Evolutionary conservation across 1,140 invertebrate species (phyloP), one percentile per base, ranked within the genome.

Genomic region (Orius laevigatus): DNA sequence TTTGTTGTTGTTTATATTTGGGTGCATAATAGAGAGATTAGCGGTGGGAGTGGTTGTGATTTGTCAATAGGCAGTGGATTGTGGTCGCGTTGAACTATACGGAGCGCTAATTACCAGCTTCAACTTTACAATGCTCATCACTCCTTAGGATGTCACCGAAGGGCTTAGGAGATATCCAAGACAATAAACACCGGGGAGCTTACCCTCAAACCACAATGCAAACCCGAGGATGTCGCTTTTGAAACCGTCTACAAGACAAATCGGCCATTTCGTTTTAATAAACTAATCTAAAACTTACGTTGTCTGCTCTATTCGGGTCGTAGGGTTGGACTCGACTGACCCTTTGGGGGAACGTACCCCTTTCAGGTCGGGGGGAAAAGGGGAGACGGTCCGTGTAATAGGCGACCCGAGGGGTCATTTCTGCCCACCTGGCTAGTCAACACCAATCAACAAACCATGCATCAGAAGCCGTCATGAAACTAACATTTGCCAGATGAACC

Each of bases 361-460:
- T 38, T 10, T n/a, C n/a, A n/a, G n/a, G n/a, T n/a, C n/a, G n/a
- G n/a, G n/a, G 36, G 36, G 10, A 38, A 38, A 12, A 11, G n/a
- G 43, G 43, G 9, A 45, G 25, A 31, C 32, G 19, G 25, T n/a
- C 43, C 43, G 43, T 45, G 43, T 45, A 45, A 45, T 45, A 31
- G 32, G 19, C n/a, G n/a, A n/a, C 20, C 43, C 18, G 11, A 12
- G 25, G 43, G 43, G 43, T 45, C 43, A 45, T 31, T n/a, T 45
- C 43, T 19, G 43, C 18, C 43, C 43, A 45, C 43, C 43, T 45
- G 43, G 43, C 40, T 31, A 45, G 43, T 45, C 43, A 45, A 45
- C 43, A 45, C 43, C 43, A 45, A 45, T 45, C 43, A 45, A 45
- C 43, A 45, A 45, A 45, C 43, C 43, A 32, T 45, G 32, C 43